Percentiles rank a stretch among this genome's conserved stretches.
These are phyloP conservation scores for Scaptomyza montana DNA, from an alignment of 1,140 invertebrate genomes.

Conservation along the genomic window DNA sequence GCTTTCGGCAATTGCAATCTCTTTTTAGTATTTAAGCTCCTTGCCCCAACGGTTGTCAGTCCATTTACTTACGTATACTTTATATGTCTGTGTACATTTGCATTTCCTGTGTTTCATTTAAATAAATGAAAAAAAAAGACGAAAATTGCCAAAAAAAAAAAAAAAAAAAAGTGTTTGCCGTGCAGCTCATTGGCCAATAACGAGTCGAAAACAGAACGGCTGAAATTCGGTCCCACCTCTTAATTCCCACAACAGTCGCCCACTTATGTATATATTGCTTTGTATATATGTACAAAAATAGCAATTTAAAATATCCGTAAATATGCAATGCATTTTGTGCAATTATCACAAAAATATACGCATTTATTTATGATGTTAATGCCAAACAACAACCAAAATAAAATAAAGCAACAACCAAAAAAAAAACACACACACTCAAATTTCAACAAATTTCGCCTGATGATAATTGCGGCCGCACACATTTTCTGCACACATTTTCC, in stretches of 20 bases:
- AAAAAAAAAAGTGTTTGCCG: background rate
- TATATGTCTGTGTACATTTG: background rate
- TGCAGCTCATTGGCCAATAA: conserved; percentile 22
- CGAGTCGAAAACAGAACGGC: background rate
- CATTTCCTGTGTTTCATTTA: background rate
- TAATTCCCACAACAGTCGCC: background rate
- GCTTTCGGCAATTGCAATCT: too few relatives aligned
- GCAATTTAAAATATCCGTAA: conserved; percentile 45
- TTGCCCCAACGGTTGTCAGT: background rate
- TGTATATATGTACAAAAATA: background rate
- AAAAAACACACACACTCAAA: conserved; percentile 25
- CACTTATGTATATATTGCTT: background rate
- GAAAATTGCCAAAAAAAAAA: background rate
- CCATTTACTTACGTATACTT: background rate
- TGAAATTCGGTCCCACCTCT: conserved; percentile 4
- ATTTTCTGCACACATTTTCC: conserved; percentile 22
- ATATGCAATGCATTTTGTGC: conserved; percentile 64
- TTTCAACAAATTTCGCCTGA: conserved; percentile 38
- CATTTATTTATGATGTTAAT: conserved; percentile 62
- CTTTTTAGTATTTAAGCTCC: too few relatives aligned
- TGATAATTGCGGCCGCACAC: conserved; percentile 43
- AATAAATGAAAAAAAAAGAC: background rate
- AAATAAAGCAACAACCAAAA: conserved; percentile 32
- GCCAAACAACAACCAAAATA: conserved; percentile 22
- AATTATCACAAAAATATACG: conserved; percentile 50